Evolutionary conservation across 2,113 vertebrate genomes (phyloP).

Genomic region (Xiphorhynchus elegans): DNA sequence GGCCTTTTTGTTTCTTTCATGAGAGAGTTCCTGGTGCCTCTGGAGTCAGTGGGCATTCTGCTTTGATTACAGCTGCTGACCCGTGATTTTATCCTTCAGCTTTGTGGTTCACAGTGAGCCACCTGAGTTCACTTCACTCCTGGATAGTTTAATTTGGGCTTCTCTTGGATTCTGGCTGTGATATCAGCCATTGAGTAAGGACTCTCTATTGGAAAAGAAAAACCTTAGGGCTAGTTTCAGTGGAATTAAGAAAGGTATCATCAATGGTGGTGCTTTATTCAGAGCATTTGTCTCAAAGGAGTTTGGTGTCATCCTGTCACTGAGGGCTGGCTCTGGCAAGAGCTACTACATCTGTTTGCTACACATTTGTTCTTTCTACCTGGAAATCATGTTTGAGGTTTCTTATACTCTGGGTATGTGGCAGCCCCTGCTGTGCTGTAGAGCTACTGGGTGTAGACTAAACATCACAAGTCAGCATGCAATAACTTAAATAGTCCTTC

Average conservation of each 20-base stretch:
- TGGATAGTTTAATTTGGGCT: neutral
- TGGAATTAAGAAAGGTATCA: neutral
- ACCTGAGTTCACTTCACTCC: neutral
- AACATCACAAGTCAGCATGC: rapidly evolving
- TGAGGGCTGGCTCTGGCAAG: neutral
- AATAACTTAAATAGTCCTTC: neutral
- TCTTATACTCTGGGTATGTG: neutral
- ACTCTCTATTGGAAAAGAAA: neutral
- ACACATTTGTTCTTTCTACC: neutral
- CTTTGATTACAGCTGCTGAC: neutral
- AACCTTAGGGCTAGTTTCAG: too few species aligned
- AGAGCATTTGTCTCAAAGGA: neutral
- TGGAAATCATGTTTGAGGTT: neutral
- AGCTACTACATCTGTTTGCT: neutral
- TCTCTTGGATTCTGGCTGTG: neutral
- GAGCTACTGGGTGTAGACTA: neutral
- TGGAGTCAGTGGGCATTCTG: neutral
- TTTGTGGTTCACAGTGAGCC: neutral
- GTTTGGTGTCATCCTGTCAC: neutral
- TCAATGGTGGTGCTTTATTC: neutral
- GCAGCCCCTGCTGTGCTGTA: rapidly evolving
- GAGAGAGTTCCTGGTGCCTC: neutral
- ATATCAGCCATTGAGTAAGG: neutral
- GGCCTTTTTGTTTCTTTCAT: neutral
- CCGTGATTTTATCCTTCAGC: neutral